These are phyloP conservation scores for Automeris io DNA, from an alignment of 2,888 invertebrate genomes.

Conservation along the genomic window DNA sequence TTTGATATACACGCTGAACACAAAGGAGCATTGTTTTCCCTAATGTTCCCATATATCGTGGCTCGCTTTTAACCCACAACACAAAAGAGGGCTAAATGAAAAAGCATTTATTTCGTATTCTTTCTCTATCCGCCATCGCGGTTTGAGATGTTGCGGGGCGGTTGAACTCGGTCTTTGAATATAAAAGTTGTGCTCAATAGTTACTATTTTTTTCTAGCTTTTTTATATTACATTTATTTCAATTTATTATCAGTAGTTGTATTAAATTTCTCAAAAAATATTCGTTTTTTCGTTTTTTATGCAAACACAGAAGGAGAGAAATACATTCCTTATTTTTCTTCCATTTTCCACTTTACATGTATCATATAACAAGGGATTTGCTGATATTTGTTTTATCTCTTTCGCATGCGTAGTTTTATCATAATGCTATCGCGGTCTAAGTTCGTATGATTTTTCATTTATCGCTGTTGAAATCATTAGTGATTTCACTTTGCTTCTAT, in stretches of 20 bases:
- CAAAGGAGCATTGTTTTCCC: slow-evolving; percentile 53
- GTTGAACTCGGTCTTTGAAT: slow-evolving; percentile 4
- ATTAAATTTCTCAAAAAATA: neutral
- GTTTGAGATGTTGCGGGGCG: slow-evolving; percentile 21
- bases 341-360: too few relatives aligned
- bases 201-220: slow-evolving; percentile 1
- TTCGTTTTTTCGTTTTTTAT: neutral
- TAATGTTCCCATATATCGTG: slow-evolving; percentile 58
- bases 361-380: too few relatives aligned
- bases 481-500: too few relatives aligned
- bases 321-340: too few relatives aligned
- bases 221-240: neutral
- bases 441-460: too few relatives aligned
- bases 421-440: too few relatives aligned
- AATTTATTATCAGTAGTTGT: neutral
- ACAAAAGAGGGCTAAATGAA: slow-evolving; percentile 56
- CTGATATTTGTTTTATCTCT: too few relatives aligned
- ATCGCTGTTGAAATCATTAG: too few relatives aligned
- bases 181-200: neutral
- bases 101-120: slow-evolving; percentile 52
- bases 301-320: too few relatives aligned
- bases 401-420: too few relatives aligned
- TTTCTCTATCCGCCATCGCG: slow-evolving; percentile 34
- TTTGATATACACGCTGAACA: slow-evolving; percentile 37
- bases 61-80: slow-evolving; percentile 43